Evolutionary conservation across 2,797 vertebrate species (phyloP).

Genomic region (Antrozous pallidus): DNA sequence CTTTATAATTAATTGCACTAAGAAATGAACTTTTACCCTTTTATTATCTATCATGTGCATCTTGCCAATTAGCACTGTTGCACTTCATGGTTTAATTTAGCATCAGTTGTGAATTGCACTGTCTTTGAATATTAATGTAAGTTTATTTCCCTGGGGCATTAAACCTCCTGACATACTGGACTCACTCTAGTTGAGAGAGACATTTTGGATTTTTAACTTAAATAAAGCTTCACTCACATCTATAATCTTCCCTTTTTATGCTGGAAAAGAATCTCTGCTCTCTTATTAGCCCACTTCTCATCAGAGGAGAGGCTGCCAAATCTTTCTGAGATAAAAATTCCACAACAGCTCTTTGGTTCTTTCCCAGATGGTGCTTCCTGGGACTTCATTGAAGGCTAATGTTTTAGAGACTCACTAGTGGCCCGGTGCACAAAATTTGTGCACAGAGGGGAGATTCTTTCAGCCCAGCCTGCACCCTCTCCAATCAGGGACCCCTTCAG

Average conservation of each 20-base stretch:
- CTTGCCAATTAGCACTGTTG: constrained; percentile 57
- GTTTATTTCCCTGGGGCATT: not conserved
- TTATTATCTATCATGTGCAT: constrained; percentile 41
- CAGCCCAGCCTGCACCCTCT: no score
- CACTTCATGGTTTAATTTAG: constrained; percentile 54
- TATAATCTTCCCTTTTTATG: not conserved
- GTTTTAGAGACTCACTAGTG: constrained; percentile 22
- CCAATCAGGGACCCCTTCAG: no score
- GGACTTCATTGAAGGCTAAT: constrained; percentile 17
- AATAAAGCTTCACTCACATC: not conserved
- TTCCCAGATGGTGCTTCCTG: not conserved
- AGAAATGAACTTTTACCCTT: constrained; percentile 55
- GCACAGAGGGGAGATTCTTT: no score
- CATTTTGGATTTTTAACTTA: not conserved
- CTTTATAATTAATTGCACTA: constrained; percentile 54
- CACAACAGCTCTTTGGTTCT: not conserved
- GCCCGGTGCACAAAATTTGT: no score
- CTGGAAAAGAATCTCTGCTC: not conserved
- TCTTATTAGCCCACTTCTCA: not conserved
- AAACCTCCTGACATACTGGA: constrained; percentile 24
- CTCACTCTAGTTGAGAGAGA: not conserved
- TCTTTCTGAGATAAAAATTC: not conserved
- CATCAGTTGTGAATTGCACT: constrained; percentile 30
- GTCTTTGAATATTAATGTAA: constrained; percentile 59
- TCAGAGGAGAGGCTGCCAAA: not conserved